Base-by-base conservation (phyloP, 1,140 invertebrate genomes). In the Drosophila albomicans region DNA sequence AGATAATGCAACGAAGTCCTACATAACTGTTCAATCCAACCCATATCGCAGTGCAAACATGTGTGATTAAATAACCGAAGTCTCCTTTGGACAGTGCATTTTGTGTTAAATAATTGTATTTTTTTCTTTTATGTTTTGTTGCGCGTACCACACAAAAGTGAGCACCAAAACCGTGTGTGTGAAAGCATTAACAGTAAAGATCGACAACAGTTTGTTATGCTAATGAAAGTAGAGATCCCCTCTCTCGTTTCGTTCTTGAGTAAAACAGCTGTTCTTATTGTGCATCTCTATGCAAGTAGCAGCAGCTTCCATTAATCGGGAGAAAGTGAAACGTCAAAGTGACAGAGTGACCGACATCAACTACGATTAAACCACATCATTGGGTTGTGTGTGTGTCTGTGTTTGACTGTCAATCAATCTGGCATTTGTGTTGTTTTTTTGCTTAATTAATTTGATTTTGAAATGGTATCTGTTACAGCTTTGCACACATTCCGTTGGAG, bases 401-500 rank as follows among this genome's bases (percentile, higher is more conserved):
- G 62, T 48, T 28, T 52, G 10, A 30, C 41, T 32, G 41, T 49
- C 8, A 41, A 41, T 49, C 8, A 41, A 41, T 41, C 10, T 25
- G 1, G 64, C 46, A 41, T 58, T 25, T 58, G 11, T 62, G 65
- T 79, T 63, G 68, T 67, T 76, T 63, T 66, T 62, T 58, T 58
- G 65, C 35, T 32, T 78, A 8, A 48, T 32, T 32, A n/a, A 7
- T 54, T 54, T 35, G 28, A 38, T 54, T 54, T 54, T 35, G 13
- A 75, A 56, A 65, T 57, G 63, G 61, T 62, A 80, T 73, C 35
- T 78, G 70, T 80, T 87, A 72, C 57, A 82, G 85, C 80, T 61
- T 74, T 71, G 75, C 68, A 87, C 68, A 87, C 84, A 87, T 86
- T 87, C 77, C 77, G 38, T 66, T 59, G 62, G 58, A 65, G 28